Conservation (phyloP, 2,888 invertebrate genomes). For the Kuschelorhynchus macadamiae region DNA sequence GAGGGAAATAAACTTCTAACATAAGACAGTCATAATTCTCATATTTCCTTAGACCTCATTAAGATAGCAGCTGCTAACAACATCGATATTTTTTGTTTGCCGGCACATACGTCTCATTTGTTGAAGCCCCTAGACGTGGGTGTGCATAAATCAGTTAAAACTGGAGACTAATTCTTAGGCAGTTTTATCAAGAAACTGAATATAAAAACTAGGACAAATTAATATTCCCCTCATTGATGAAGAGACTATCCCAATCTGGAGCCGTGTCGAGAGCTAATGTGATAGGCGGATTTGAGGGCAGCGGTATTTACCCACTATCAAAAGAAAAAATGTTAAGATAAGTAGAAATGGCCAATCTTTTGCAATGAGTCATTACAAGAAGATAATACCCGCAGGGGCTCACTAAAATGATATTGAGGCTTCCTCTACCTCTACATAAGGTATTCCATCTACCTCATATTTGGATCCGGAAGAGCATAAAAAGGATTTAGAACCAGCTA, state of each 20-base stretch:
- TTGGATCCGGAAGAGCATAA: too few relatives aligned
- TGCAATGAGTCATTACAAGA: too few relatives aligned
- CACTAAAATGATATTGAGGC: too few relatives aligned
- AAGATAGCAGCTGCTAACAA: constrained; percentile 35
- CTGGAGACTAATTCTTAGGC: constrained; percentile 5
- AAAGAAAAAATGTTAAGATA: constrained; percentile 29
- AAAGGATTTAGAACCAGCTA: not conserved
- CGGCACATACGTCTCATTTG: constrained; percentile 43
- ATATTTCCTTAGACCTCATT: constrained; percentile 40
- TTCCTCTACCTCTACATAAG: too few relatives aligned
- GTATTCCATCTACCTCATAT: too few relatives aligned
- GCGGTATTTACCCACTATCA: constrained; percentile 33
- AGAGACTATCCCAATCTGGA: constrained; percentile 4
- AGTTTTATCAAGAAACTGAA: constrained; percentile 32
- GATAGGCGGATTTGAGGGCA: constrained; percentile 41
- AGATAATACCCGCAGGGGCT: too few relatives aligned
- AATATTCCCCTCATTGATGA: constrained; percentile 8
- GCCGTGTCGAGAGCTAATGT: constrained; percentile 43
- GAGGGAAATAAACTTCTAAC: constrained; percentile 45
- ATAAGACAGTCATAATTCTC: constrained; percentile 48
- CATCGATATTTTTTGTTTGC: constrained; percentile 48
- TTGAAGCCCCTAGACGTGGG: constrained; percentile 47
- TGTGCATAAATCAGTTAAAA: constrained; percentile 35
- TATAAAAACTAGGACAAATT: constrained; percentile 42
- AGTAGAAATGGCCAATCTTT: not conserved